phyloP scores from a whole-genome alignment of 2,113 vertebrate genomes.

The Nesoenas mayeri region DNA sequence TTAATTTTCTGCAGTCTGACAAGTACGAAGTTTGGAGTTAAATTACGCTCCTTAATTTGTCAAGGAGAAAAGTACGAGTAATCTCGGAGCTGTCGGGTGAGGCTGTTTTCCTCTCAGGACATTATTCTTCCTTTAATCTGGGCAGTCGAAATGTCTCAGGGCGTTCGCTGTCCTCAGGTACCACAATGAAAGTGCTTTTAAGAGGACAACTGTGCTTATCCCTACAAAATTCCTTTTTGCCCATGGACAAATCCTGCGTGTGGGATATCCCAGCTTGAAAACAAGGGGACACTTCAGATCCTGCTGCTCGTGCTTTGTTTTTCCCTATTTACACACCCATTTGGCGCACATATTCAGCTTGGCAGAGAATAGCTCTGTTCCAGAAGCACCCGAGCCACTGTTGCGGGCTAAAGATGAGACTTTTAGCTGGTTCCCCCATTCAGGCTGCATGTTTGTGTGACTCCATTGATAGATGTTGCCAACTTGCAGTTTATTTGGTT shows the following conservation, averaged over 20 bases:
- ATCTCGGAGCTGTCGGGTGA: not conserved
- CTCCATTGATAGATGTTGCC: not conserved
- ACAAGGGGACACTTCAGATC: not conserved
- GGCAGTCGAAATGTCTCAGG: not conserved
- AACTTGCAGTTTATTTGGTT: not conserved
- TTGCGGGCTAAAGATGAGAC: not conserved
- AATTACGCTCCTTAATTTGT: not conserved
- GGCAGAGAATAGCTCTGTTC: not conserved
- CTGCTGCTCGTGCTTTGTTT: not conserved
- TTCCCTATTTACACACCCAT: not conserved
- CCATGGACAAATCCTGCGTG: not conserved
- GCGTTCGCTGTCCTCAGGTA: not conserved
- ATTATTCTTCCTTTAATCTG: not conserved
- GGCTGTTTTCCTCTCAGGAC: not conserved
- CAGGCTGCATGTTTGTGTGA: not conserved
- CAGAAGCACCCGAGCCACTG: not conserved
- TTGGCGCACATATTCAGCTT: not conserved
- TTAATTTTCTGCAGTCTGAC: not conserved
- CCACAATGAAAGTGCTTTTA: not conserved
- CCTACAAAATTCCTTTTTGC: not conserved
- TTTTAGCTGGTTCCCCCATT: not conserved
- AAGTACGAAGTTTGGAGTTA: not conserved
- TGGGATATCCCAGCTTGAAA: not conserved
- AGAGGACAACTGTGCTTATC: not conserved
- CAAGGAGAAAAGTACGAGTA: not conserved